These are phyloP conservation scores for Coregonus suidteri DNA, from an alignment of 2,797 vertebrate genomes.

Conservation along the genomic window DNA sequence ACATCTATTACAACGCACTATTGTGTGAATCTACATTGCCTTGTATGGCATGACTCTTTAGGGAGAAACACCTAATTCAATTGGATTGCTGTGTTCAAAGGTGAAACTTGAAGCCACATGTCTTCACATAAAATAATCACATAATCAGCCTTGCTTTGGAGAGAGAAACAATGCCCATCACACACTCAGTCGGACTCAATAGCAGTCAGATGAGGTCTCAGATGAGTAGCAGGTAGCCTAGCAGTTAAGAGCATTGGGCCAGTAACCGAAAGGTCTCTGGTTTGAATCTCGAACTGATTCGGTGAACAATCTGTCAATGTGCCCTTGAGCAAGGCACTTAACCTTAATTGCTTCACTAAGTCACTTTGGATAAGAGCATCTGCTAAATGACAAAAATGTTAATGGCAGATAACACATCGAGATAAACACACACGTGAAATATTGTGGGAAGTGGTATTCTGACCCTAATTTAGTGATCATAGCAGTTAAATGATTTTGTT, in stretches of 20 bases:
- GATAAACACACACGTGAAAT: slow-evolving; percentile 47
- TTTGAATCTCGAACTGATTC: too few species aligned
- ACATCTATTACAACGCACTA: not conserved
- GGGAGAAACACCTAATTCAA: too few species aligned
- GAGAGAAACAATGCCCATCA: not conserved
- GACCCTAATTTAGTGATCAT: slow-evolving; percentile 57
- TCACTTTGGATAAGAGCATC: too few species aligned
- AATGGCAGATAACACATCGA: slow-evolving; percentile 39
- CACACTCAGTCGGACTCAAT: not conserved
- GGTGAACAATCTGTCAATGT: too few species aligned
- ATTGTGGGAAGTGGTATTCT: slow-evolving; percentile 35
- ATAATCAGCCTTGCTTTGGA: slow-evolving; percentile 12
- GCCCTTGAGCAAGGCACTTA: too few species aligned
- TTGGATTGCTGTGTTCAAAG: not conserved
- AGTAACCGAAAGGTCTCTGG: too few species aligned
- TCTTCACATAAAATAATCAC: slow-evolving; percentile 46
- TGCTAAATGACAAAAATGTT: too few species aligned
- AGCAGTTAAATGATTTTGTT: slow-evolving; percentile 37
- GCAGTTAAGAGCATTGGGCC: too few species aligned
- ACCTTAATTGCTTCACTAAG: too few species aligned
- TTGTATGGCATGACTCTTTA: not conserved
- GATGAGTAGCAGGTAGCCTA: not conserved
- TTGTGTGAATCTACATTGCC: not conserved
- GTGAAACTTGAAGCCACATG: slow-evolving; percentile 42
- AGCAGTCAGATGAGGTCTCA: not conserved